Evolutionary conservation across 2,888 invertebrate genomes (phyloP).

Genomic region (Dusona sp.): DNA sequence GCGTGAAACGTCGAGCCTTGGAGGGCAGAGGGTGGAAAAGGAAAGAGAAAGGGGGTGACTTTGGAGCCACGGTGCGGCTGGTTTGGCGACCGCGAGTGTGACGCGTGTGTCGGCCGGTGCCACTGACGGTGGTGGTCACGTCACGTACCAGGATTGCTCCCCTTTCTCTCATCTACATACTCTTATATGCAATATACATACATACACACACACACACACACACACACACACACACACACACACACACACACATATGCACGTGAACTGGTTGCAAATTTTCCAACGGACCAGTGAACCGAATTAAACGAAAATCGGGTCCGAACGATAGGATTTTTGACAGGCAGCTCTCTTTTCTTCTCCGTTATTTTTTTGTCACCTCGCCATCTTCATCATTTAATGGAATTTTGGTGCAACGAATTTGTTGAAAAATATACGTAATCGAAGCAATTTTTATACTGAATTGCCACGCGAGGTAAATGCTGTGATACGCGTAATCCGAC

Average conservation of each 20-base stretch:
- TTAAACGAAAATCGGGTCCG: conserved; percentile 63
- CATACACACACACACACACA: too few relatives aligned
- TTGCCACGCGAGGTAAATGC: too few relatives aligned
- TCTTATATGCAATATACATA: background rate
- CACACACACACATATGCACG: conserved; percentile 31
- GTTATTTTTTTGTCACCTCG: background rate
- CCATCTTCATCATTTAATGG: background rate
- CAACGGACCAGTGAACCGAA: conserved; percentile 69
- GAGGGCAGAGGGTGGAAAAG: background rate
- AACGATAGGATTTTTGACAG: conserved; percentile 61
- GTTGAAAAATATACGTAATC: background rate
- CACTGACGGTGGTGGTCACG: conserved; percentile 51
- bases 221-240: too few relatives aligned
- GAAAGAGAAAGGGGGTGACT: background rate
- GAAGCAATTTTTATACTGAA: background rate
- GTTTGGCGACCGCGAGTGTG: conserved; percentile 64
- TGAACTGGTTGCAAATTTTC: conserved; percentile 66
- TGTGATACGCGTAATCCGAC: background rate
- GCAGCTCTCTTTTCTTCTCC: conserved; percentile 1
- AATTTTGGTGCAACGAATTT: background rate
- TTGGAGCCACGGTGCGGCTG: conserved; percentile 21
- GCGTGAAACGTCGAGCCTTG: conserved; percentile 27
- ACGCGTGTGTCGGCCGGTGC: conserved; percentile 53
- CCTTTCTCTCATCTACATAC: conserved; percentile 34
- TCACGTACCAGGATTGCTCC: conserved; percentile 44